Evolutionary conservation across 2,888 invertebrate species (phyloP), one percentile per base, ranked within the genome.

Genomic region (Diaperis boleti): DNA sequence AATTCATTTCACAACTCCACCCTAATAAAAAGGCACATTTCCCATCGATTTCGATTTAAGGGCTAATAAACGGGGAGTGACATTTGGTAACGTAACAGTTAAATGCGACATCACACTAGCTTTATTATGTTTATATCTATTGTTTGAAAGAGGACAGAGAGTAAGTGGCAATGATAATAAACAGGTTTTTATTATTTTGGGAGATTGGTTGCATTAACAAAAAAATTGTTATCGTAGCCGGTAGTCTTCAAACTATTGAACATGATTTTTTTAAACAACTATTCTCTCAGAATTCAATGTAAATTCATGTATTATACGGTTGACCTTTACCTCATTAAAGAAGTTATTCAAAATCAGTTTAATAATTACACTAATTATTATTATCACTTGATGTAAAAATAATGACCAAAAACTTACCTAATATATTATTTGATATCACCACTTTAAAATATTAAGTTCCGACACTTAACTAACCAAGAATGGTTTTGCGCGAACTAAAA

Each of bases 21-120:
- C 5, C 6, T 26, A 52, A 52, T 37, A 52, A 52, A 50, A 52
- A 17, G 26, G 26, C 33, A 35, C 49, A 37, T 52, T 52, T 52
- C 20, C 37, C 35, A 37, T 52, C 52, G 52, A 37, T 52, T 52
- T 18, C 22, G 52, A 52, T 52, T 52, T 52, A 52, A 52, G 37
- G 39, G 52, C 37, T 35, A 37, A 39, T 52, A 52, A 52, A 35
- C 37, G 22, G 37, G 37, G 39, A 52, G 37, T 45, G 26, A 42
- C 20, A 42, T 20, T 42, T n/a, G 8, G 41, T 10, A 18, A 42
- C 41, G 41, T 42, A 39, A 39, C 41, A 41, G 41, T 17, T 10
- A 42, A 42, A 42, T 6, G 41, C 7, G 41, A 8, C 41, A 42
- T 4, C 41, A 42, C 41, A 18, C 15, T 8, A 10, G n/a, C 10